Percentiles rank a stretch among this genome's conserved stretches.
Conservation (phyloP, 2,113 vertebrate species). For the Picathartes gymnocephalus region DNA sequence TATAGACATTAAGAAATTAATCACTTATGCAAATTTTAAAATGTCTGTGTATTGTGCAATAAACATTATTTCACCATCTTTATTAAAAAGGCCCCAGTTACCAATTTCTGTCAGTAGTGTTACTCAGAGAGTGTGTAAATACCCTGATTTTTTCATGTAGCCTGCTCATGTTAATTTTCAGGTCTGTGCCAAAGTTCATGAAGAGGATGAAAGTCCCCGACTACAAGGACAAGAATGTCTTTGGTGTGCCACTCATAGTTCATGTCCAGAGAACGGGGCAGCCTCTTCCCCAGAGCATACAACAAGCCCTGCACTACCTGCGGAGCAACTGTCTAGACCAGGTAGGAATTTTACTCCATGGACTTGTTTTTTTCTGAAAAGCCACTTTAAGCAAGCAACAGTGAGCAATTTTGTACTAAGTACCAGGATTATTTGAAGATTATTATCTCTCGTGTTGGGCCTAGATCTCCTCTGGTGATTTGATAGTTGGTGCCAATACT, state of each 20-base stretch:
- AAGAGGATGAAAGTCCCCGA: slow-evolving; percentile 97
- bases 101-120: background rate
- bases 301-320: slow-evolving; percentile 90
- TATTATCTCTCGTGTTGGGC: background rate
- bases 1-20: background rate
- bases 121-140: background rate
- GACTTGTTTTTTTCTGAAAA: background rate
- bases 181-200: slow-evolving; percentile 98
- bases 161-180: slow-evolving; percentile 64
- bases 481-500: background rate
- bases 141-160: background rate
- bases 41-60: background rate
- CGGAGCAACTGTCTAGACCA: slow-evolving; percentile 93
- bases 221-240: slow-evolving; percentile 95
- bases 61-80: background rate
- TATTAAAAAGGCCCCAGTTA: background rate
- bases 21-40: background rate
- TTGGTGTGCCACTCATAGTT: slow-evolving; percentile 94
- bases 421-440: background rate
- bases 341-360: slow-evolving; percentile 66
- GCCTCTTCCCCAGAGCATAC: slow-evolving; percentile 91
- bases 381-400: background rate
- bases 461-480: background rate
- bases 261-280: slow-evolving; percentile 96
- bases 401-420: background rate